These are phyloP conservation scores for Epinotia brunnichana DNA, from an alignment of 2,888 invertebrate genomes.

Conservation along the genomic window DNA sequence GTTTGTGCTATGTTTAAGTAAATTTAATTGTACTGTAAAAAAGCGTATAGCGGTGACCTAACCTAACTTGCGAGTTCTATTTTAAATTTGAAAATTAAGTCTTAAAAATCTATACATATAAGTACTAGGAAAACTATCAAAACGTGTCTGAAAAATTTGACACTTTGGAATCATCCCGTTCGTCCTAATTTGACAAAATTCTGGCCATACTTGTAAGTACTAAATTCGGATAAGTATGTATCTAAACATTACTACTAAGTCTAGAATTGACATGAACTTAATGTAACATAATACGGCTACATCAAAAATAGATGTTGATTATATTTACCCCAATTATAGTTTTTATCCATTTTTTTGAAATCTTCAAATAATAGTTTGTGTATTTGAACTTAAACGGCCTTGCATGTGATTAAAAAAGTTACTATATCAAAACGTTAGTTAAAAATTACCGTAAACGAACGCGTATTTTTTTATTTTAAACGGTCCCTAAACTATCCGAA, in stretches of 20 bases:
- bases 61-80: conserved; percentile 48
- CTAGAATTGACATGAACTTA: background rate
- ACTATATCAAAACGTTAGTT: background rate
- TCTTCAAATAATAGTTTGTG: no score
- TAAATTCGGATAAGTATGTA: background rate
- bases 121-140: conserved; percentile 50
- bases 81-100: conserved; percentile 42
- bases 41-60: conserved; percentile 68
- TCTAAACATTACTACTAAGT: conserved; percentile 3
- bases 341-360: no score
- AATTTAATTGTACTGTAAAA: conserved; percentile 65
- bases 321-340: background rate
- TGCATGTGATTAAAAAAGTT: no score
- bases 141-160: conserved; percentile 70
- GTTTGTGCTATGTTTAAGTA: conserved; percentile 61
- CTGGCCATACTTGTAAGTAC: background rate
- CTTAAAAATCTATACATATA: conserved; percentile 41
- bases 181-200: conserved; percentile 10
- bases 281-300: background rate
- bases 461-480: background rate
- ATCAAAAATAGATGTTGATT: background rate
- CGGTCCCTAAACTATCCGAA: background rate
- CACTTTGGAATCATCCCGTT: conserved; percentile 59
- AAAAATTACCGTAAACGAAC: background rate
- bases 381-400: background rate